Evolutionary conservation across 2,113 vertebrate genomes (phyloP).

Genomic region (Oreochromis tanganicae): DNA sequence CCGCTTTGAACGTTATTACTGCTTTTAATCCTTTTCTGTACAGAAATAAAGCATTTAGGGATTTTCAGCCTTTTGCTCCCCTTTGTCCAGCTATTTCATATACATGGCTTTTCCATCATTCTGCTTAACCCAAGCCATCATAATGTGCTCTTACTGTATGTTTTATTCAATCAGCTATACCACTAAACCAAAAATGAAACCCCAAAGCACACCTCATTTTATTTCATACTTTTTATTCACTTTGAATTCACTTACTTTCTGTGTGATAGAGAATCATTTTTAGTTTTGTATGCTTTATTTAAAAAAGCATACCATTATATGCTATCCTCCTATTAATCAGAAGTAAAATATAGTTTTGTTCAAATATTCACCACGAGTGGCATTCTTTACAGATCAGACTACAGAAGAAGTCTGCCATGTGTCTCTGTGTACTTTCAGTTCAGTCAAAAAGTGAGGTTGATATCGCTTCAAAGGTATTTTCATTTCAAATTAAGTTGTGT

Average conservation of each 20-base stretch:
- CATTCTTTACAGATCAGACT: neutral
- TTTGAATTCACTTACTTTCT: neutral
- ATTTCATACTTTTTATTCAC: constrained; percentile 23
- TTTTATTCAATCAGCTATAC: constrained; percentile 39
- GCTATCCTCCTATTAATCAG: neutral
- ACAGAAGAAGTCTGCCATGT: neutral
- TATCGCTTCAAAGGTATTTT: neutral
- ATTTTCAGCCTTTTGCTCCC: neutral
- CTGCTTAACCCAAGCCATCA: constrained; percentile 21
- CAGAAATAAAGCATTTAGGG: neutral
- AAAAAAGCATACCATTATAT: neutral
- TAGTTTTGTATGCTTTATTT: neutral
- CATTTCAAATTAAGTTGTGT: neutral
- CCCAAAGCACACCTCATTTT: neutral
- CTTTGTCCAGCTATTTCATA: neutral
- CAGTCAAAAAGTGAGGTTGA: neutral
- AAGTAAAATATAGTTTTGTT: neutral
- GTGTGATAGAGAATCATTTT: neutral
- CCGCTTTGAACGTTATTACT: neutral
- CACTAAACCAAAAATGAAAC: constrained; percentile 44
- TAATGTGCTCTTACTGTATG: constrained; percentile 37
- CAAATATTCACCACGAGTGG: neutral
- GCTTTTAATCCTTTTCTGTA: neutral
- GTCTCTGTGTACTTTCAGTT: neutral
- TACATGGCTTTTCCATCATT: neutral